These are phyloP conservation scores for Odontamblyopus lacepedii DNA, from an alignment of 2,797 vertebrate genomes.

Conservation along the genomic window DNA sequence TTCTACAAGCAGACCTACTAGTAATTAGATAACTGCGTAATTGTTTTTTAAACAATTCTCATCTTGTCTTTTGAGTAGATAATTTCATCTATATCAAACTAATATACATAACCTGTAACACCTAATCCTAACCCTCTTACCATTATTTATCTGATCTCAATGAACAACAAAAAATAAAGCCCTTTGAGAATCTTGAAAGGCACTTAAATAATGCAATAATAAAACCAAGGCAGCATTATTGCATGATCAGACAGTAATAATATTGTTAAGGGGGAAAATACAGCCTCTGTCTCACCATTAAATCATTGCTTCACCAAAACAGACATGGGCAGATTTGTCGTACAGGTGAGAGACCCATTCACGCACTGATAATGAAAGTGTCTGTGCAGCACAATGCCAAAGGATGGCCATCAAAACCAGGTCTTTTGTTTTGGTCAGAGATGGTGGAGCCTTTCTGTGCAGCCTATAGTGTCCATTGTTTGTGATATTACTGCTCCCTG, in stretches of 20 bases:
- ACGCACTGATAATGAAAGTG: conserved; percentile 38
- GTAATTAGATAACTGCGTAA: too few relatives aligned
- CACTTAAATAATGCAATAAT: neutral
- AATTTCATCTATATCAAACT: too few relatives aligned
- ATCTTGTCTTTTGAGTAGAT: too few relatives aligned
- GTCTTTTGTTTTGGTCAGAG: conserved; percentile 45
- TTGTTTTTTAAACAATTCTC: too few relatives aligned
- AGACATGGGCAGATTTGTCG: neutral
- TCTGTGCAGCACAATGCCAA: conserved; percentile 11
- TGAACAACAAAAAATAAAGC: neutral
- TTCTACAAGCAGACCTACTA: too few relatives aligned
- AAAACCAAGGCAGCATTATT: neutral
- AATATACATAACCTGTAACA: too few relatives aligned
- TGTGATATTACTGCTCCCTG: conserved; percentile 49
- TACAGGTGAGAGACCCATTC: conserved; percentile 15
- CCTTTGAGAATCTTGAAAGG: neutral
- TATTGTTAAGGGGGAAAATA: neutral
- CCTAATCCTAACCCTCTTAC: too few relatives aligned
- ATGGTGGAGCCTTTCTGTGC: conserved; percentile 25
- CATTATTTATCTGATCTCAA: too few relatives aligned
- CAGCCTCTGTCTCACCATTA: neutral
- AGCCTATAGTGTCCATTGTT: conserved; percentile 22
- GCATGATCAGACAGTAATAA: neutral
- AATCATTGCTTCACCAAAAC: conserved; percentile 20
- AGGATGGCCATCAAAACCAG: conserved; percentile 33